Evolutionary conservation across 35 echinoderm and acorn worm genomes (phyloP).

Genomic region (Lytechinus pictus): DNA sequence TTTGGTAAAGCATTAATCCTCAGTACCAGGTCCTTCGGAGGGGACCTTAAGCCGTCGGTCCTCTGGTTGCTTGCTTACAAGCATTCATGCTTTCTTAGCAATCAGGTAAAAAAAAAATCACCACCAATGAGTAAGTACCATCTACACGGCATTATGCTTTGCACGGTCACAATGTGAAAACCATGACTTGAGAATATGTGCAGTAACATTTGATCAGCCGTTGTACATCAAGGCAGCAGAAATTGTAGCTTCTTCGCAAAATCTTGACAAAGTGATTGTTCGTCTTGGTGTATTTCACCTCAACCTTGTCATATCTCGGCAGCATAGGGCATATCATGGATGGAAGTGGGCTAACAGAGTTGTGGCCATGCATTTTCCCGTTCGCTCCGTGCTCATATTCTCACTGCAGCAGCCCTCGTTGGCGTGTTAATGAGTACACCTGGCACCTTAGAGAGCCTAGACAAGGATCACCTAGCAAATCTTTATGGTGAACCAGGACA

Average conservation of each 20-base stretch:
- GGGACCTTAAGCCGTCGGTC: no score
- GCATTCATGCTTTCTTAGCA: no score
- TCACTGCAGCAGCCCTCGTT: slow-evolving; percentile 63
- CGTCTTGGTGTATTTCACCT: slow-evolving; percentile 73
- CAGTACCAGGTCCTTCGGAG: no score
- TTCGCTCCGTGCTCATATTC: slow-evolving; percentile 54
- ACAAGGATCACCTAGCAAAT: slow-evolving; percentile 31
- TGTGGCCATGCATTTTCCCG: slow-evolving; percentile 65
- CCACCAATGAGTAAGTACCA: no score
- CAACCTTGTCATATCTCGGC: slow-evolving; percentile 62
- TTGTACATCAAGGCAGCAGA: no score
- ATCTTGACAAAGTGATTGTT: slow-evolving; percentile 54
- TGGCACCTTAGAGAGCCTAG: slow-evolving; percentile 56
- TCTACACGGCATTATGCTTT: slow-evolving; percentile 64
- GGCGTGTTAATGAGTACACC: slow-evolving; percentile 50
- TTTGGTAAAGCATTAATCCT: no score
- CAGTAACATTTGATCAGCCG: slow-evolving; percentile 68
- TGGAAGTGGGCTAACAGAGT: slow-evolving; percentile 64
- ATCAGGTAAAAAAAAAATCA: no score
- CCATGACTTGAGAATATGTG: slow-evolving; percentile 69
- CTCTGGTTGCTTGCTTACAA: no score
- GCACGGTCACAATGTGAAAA: slow-evolving; percentile 64
- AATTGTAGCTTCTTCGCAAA: no score
- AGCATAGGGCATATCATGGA: slow-evolving; percentile 73
- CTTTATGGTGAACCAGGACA: no score